phyloP scores from a whole-genome alignment of 2,797 vertebrate genomes.

The Sebastes itinus region DNA sequence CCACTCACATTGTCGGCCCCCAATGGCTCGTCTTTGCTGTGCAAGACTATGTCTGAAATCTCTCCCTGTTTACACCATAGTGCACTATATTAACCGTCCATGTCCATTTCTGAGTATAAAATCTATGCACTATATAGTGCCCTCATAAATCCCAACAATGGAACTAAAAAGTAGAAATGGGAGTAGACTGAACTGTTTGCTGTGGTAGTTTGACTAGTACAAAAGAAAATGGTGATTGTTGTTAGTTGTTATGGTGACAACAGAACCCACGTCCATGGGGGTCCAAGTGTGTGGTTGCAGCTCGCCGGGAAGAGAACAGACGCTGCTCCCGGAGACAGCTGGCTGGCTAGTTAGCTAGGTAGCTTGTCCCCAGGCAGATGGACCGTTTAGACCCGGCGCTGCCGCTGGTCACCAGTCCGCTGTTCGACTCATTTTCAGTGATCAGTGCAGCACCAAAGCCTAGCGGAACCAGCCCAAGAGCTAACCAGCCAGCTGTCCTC shows the following conservation, averaged over 20 bases:
- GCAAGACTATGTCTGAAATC: neutral
- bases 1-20: neutral
- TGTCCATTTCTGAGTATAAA: neutral
- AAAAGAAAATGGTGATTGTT: neutral
- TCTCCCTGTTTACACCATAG: neutral
- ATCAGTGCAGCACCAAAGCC: too few species aligned
- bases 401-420: too few species aligned
- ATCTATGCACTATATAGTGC: neutral
- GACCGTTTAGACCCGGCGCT: too few species aligned
- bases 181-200: neutral
- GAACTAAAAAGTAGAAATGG: neutral
- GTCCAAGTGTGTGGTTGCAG: too few species aligned
- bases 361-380: too few species aligned
- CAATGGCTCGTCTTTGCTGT: neutral
- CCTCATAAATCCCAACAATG: neutral
- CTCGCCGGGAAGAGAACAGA: too few species aligned
- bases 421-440: too few species aligned
- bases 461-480: too few species aligned
- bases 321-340: too few species aligned
- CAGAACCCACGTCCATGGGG: too few species aligned
- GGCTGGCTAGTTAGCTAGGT: too few species aligned
- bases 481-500: too few species aligned
- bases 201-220: neutral
- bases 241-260: neutral
- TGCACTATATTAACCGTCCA: neutral